Conservation (phyloP, 1,140 invertebrate genomes). For the Popillia japonica region DNA sequence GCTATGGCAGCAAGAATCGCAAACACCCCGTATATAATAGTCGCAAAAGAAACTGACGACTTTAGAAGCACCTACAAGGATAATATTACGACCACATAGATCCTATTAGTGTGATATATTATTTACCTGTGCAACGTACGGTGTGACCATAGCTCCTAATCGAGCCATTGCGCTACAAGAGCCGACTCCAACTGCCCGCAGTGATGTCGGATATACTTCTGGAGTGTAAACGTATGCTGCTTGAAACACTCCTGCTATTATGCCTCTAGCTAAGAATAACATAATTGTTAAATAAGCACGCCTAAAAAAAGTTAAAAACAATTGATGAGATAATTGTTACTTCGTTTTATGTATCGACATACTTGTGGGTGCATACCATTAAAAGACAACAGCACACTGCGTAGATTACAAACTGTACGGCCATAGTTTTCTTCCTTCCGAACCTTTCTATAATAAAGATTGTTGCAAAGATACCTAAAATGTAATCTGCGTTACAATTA, state of each 20-base stretch:
- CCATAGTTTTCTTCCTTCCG: slow-evolving; percentile 93
- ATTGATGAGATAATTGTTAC: not conserved
- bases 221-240: slow-evolving; percentile 96
- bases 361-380: slow-evolving; percentile 80
- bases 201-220: slow-evolving; percentile 92
- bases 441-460: slow-evolving; percentile 90
- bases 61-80: slow-evolving; percentile 77
- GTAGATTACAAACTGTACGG: slow-evolving; percentile 90
- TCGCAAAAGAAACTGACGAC: slow-evolving; percentile 75
- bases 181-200: slow-evolving; percentile 87
- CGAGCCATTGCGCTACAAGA: slow-evolving; percentile 90
- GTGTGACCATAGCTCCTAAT: slow-evolving; percentile 91
- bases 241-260: slow-evolving; percentile 94
- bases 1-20: slow-evolving; percentile 77
- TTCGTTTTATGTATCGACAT: slow-evolving; percentile 41
- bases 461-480: slow-evolving; percentile 89
- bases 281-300: slow-evolving; percentile 83
- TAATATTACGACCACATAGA: no score
- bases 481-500: no score
- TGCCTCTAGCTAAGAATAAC: slow-evolving; percentile 88
- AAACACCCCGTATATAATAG: slow-evolving; percentile 76
- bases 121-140: slow-evolving; percentile 90
- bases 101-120: slow-evolving; percentile 49
- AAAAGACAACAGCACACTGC: slow-evolving; percentile 83
- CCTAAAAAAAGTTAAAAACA: slow-evolving; percentile 62